phyloP scores from a whole-genome alignment of 1,140 invertebrate species.

The Lucilia sericata region DNA sequence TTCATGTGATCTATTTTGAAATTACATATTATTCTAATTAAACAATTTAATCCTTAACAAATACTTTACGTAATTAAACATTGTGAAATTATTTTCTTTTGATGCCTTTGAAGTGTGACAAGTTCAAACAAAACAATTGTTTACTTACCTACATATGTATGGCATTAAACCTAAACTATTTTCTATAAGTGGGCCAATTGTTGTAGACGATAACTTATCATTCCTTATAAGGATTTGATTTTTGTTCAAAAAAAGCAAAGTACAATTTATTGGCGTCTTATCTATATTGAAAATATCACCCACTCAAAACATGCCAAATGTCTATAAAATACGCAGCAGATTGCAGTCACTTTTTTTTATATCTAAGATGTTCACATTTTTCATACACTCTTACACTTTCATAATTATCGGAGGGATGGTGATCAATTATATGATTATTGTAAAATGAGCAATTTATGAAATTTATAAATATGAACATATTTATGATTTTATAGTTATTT shows the following conservation, averaged over 20 bases:
- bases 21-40: too few relatives aligned
- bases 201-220: background rate
- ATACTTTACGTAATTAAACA: too few relatives aligned
- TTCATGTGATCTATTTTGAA: too few relatives aligned
- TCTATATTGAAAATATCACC: background rate
- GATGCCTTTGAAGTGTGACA: too few relatives aligned
- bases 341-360: background rate
- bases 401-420: background rate
- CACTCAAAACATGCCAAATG: background rate
- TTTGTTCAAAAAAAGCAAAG: background rate
- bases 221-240: conserved; percentile 3
- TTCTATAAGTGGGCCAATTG: too few relatives aligned
- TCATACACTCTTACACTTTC: background rate
- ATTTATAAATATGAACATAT: too few relatives aligned
- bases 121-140: too few relatives aligned
- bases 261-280: background rate
- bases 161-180: too few relatives aligned
- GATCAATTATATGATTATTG: background rate
- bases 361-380: background rate
- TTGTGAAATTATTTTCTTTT: too few relatives aligned
- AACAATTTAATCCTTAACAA: too few relatives aligned
- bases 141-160: too few relatives aligned
- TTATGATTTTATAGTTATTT: too few relatives aligned
- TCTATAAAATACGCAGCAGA: background rate
- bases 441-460: background rate